Evolutionary conservation across 2,797 vertebrate genomes (phyloP), one percentile per base, ranked within the genome.

Genomic region (Sarcophilus harrisii): DNA sequence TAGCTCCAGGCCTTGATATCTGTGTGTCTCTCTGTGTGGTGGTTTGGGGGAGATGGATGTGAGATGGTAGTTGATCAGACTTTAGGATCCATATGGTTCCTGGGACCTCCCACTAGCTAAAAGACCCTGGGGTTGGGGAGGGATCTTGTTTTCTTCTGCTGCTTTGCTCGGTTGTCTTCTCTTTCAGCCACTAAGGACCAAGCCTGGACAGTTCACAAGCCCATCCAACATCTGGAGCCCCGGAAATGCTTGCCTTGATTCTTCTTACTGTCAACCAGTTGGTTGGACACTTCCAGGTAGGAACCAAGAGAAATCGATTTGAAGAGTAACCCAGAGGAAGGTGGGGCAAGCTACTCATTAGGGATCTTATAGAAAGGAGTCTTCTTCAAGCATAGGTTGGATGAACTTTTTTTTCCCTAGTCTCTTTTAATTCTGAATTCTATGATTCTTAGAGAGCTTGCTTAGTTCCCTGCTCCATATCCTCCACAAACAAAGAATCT

Each of bases 71-170:
- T 0, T 6, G 1, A 11, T 18, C 52, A 4, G 8, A 90, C 57
- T 59, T 87, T 24, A 14, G 89, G 38, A 87, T 55, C n/a, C 57
- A 57, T 38, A 45, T 57, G 27, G 45, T 10, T 90, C 52, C 14
- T 0, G 1, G 55, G 55, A 32, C 54, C 32, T 55, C 10, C 57
- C 29, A 11, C 54, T 0, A 58, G n/a, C 27, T 30, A 93, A 58
- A 54, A 54, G 11, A 54, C 38, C 49, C 32, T 0, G 29, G 92
- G 66, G 28, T 45, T 38, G 49, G 95, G 58, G 49, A 58, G 13
- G 59, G 54, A 89, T 29, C 52, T 57, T 92, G 93, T 96, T 94
- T 96, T 90, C 97, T 95, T 93, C 96, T 94, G 95, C 54, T 92
- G 73, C 3, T 90, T 92, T 87, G 95, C 73, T 92, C 95, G 94